A percentile compares a stretch with the other conserved stretches of the same genome.
Conservation (phyloP, 2,797 vertebrate species). For the Gymnocypris eckloni region DNA sequence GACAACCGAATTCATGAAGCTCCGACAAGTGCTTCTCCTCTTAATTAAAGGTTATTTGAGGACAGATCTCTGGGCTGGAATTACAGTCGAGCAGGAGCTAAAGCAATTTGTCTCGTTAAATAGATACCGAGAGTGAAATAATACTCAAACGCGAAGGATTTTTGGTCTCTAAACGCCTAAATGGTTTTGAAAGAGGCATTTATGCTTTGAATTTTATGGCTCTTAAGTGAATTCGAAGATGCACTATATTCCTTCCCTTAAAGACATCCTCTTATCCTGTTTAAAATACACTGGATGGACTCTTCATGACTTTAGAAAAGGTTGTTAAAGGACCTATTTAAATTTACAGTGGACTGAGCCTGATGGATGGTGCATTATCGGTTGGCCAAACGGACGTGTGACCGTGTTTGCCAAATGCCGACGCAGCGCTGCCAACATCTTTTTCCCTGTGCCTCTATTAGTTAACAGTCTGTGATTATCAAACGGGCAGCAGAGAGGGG, state of each 20-base stretch:
- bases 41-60: constrained; percentile 40
- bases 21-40: constrained; percentile 5
- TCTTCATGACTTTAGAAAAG: not conserved
- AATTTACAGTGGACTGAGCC: constrained; percentile 25
- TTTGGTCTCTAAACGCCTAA: not conserved
- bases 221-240: not conserved
- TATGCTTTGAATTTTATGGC: not conserved
- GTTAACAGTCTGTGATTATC: constrained; percentile 38
- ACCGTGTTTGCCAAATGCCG: constrained; percentile 34
- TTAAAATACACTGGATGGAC: constrained; percentile 2
- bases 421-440: constrained; percentile 40
- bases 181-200: not conserved
- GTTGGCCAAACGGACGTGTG: constrained; percentile 13
- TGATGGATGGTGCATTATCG: constrained; percentile 41
- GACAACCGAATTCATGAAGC: constrained; percentile 9
- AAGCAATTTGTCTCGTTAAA: constrained; percentile 36
- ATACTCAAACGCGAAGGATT: constrained; percentile 26
- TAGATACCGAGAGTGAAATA: not conserved
- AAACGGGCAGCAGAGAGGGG: constrained; percentile 4
- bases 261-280: constrained; percentile 1
- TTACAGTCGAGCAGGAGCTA: constrained; percentile 2
- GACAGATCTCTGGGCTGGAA: constrained; percentile 19
- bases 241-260: not conserved
- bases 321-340: constrained; percentile 37
- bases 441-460: constrained; percentile 28